Base-by-base conservation (phyloP, 1,140 invertebrate species). In the Listronotus bonariensis region DNA sequence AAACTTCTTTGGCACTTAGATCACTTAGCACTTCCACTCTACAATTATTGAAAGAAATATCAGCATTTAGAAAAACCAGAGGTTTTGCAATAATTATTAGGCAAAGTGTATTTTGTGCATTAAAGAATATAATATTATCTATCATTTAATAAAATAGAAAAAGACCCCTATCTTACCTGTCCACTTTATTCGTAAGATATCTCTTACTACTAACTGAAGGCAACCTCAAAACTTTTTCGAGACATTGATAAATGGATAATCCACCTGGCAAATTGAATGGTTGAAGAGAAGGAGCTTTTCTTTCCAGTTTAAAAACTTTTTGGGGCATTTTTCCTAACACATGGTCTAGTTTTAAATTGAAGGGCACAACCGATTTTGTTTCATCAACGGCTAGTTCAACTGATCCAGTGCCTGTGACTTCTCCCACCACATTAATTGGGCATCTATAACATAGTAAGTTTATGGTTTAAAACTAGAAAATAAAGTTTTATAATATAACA, bases 111-210 rank as follows among this genome's bases (percentile, higher is more conserved):
- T n/a, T n/a, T n/a, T n/a, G n/a, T n/a, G n/a, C n/a, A n/a, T n/a
- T n/a, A 26, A 26, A 26, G 5, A 26, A 26, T 26, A 1, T 26
- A 26, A 26, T 26, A 26, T 3, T 5, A 3, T 26, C 6, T 41
- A 15, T 41, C 4, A 41, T 41, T 41, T 6, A n/a, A n/a, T 18
- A 15, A 15, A 49, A 31, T 11, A 18, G n/a, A 49, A 20, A 49
- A 49, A 56, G 8, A 12, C 12, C 15, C 1, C 6, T 14, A 48
- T 34, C 40, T 41, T 64, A 53, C 63, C 63, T 55, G 79, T 99
- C 97, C 1, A 99, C 96, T 81, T 91, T 91, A 75, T 93, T 98
- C 0, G 95, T 98, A 0, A 99, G 83, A 77, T 94, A 99, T 72
- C 96, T 84, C 80, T 99, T 99, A 76, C 95, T 97, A 42, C 88